Base-by-base conservation (phyloP, 2,888 invertebrate genomes). In the Drosophila maculinotata region DNA sequence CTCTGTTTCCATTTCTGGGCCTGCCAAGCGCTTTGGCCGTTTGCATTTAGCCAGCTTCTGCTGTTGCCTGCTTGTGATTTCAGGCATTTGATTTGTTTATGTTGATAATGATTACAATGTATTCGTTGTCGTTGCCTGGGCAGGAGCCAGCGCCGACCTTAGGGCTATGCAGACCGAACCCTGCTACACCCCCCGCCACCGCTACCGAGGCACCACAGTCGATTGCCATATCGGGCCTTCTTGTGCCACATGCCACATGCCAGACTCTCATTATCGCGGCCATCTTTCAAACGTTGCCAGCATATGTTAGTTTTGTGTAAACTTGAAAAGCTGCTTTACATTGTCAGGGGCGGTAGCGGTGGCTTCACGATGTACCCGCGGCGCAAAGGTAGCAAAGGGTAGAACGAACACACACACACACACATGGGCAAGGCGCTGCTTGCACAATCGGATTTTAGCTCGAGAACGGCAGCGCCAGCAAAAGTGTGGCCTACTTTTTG, bases 81-180 rank as follows among this genome's bases (percentile, higher is more conserved):
- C 38, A 41, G 62, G 78, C 66, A 64, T 68, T 67, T 84, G 87
- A 84, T 85, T 87, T 87, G 85, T 78, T 74, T 74, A 85, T 74
- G 86, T 74, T 85, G 79, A 87, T 81, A 80, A 87, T 85, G 87
- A 80, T 87, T 78, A 70, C 79, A 85, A 85, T 85, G 72, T 82
- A 69, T 73, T 62, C 36, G 63, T 57, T 68, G 65, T 42, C 36
- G 60, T 44, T 49, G 35, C 47, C 41, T 14, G 41, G 51, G 48
- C 49, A 35, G 23, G 25, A 20, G 42, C 17, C 49, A 5, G 30
- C 2, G 25, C 33, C 14, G 54, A 41, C 47, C 74, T 41, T 45
- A 8, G 20, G 41, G 68, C 69, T n/a, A 45, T 10, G 33, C 35
- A 14, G 44, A 31, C 30, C 35, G 9, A 44, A 5, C 12, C 17